A percentile compares a stretch with the other conserved stretches of the same genome.
phyloP scores from a whole-genome alignment of 2,888 invertebrate genomes.

The Synergus japonicus region DNA sequence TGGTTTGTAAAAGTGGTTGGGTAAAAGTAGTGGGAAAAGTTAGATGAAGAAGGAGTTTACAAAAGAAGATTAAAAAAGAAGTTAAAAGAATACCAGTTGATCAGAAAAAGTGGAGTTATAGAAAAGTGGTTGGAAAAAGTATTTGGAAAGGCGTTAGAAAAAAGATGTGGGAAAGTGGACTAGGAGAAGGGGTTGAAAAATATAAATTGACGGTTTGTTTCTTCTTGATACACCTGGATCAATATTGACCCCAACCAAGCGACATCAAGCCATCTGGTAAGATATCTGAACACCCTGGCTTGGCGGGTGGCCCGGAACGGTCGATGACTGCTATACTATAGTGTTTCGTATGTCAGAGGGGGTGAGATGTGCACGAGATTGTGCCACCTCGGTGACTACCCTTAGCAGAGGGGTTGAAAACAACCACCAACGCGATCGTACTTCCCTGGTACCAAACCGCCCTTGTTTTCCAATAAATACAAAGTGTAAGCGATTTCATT shows the following conservation, averaged over 20 bases:
- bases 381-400: constrained; percentile 52
- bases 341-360: constrained; percentile 53
- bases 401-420: constrained; percentile 66
- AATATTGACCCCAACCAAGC: not conserved
- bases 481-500: constrained; percentile 59
- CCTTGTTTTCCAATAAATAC: constrained; percentile 77
- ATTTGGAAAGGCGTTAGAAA: too few species aligned
- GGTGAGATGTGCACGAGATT: constrained; percentile 50
- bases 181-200: too few species aligned
- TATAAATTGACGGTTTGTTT: not conserved
- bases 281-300: not conserved
- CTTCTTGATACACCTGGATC: not conserved
- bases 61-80: too few species aligned
- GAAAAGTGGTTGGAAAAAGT: too few species aligned
- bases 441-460: constrained; percentile 74
- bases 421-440: constrained; percentile 62
- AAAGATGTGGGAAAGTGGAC: too few species aligned
- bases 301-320: constrained; percentile 41
- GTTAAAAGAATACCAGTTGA: too few species aligned
- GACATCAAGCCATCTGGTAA: not conserved
- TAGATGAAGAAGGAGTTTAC: too few species aligned
- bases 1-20: too few species aligned
- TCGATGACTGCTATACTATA: constrained; percentile 48
- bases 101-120: too few species aligned
- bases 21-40: too few species aligned